phyloP scores from a whole-genome alignment of 2,888 invertebrate genomes.

The Plagodis pulveraria region DNA sequence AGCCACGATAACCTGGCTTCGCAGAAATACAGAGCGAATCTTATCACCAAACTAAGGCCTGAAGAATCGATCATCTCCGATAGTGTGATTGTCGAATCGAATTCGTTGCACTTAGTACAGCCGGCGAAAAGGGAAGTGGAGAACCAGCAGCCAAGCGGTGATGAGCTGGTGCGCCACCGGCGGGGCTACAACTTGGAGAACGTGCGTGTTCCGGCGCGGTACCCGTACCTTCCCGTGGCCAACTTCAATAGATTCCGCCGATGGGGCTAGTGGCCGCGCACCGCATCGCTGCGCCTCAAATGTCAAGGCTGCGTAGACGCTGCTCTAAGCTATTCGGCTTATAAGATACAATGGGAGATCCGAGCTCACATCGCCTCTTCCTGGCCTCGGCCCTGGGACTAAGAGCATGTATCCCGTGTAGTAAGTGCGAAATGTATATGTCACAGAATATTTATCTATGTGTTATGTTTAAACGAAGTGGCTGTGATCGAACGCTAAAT shows the following conservation, averaged over 20 bases:
- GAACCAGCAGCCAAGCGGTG: slow-evolving; percentile 44
- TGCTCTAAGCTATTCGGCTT: slow-evolving; percentile 40
- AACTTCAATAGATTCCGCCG: slow-evolving; percentile 75
- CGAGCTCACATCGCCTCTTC: slow-evolving; percentile 37
- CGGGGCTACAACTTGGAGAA: slow-evolving; percentile 81
- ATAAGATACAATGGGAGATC: slow-evolving; percentile 36
- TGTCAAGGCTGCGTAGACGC: slow-evolving; percentile 76
- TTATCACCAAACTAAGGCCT: slow-evolving; percentile 69
- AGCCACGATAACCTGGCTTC: slow-evolving; percentile 61
- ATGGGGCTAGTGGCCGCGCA: slow-evolving; percentile 72
- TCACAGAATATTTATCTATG: slow-evolving; percentile 57
- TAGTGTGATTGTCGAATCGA: slow-evolving; percentile 76
- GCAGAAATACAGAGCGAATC: slow-evolving; percentile 71
- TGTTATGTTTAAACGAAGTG: slow-evolving; percentile 68
- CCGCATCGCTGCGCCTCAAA: slow-evolving; percentile 54
- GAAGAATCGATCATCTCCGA: slow-evolving; percentile 71
- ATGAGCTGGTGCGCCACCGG: slow-evolving; percentile 65
- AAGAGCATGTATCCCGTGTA: background rate
- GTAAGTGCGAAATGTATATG: slow-evolving; percentile 42
- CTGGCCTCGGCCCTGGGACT: slow-evolving; percentile 34
- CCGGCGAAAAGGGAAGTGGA: slow-evolving; percentile 56
- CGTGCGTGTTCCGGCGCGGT: slow-evolving; percentile 77
- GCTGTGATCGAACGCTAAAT: slow-evolving; percentile 76
- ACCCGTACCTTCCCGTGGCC: slow-evolving; percentile 76
- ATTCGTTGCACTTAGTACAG: slow-evolving; percentile 68